These are phyloP conservation scores for Drosophila borborema DNA, from an alignment of 2,888 invertebrate genomes.

Conservation along the genomic window DNA sequence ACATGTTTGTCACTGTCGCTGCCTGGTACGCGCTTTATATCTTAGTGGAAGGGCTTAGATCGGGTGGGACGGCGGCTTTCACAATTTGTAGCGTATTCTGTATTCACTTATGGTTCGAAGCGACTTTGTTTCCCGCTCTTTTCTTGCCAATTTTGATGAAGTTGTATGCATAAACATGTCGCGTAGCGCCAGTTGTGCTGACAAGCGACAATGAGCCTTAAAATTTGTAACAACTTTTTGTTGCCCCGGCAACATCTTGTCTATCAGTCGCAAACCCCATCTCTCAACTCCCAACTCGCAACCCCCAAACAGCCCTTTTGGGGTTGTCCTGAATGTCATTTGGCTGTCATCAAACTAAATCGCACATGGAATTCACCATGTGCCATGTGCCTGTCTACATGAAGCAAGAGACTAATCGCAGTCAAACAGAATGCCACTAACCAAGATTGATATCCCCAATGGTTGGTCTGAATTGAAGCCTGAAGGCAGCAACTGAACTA, in stretches of 20 bases:
- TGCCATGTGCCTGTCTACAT: constrained; percentile 30
- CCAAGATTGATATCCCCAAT: constrained; percentile 54
- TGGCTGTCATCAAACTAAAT: constrained; percentile 60
- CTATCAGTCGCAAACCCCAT: background rate
- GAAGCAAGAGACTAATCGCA: constrained; percentile 25
- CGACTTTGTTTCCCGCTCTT: constrained; percentile 19
- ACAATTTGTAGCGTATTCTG: constrained; percentile 73
- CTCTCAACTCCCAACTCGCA: background rate
- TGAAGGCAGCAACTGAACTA: constrained; percentile 19
- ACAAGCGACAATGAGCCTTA: constrained; percentile 76
- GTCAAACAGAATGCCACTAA: constrained; percentile 37
- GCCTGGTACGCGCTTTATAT: constrained; percentile 26
- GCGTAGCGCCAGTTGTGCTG: constrained; percentile 74
- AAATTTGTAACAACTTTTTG: constrained; percentile 68
- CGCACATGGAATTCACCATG: constrained; percentile 55
- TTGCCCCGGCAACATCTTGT: constrained; percentile 61
- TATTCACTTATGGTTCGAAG: constrained; percentile 65
- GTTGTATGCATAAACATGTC: constrained; percentile 80
- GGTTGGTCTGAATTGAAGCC: constrained; percentile 7
- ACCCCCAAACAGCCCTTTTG: constrained; percentile 21
- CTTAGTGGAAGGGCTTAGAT: constrained; percentile 6
- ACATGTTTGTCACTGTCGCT: constrained; percentile 35
- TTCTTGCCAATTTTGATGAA: constrained; percentile 72
- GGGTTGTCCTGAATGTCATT: constrained; percentile 45
- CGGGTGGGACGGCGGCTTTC: constrained; percentile 5